phyloP scores from a whole-genome alignment of 2,888 invertebrate genomes.

The Blera fallax region DNA sequence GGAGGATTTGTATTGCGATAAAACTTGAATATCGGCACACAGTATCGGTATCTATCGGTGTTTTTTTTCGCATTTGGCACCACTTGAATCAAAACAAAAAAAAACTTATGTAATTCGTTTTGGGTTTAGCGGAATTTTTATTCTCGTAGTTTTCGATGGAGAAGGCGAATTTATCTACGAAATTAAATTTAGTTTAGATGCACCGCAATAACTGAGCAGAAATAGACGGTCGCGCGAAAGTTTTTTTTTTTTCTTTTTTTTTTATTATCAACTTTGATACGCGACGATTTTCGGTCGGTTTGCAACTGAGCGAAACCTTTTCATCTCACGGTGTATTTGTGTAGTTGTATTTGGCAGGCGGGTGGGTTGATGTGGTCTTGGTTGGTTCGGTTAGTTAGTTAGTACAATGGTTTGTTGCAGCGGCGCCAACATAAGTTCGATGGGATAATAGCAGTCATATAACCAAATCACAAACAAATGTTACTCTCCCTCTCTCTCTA shows the following conservation, averaged over 20 bases:
- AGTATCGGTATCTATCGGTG: slow-evolving; percentile 34
- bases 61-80: neutral
- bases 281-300: slow-evolving; percentile 59
- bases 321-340: slow-evolving; percentile 45
- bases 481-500: slow-evolving; percentile 3
- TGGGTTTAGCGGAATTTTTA: neutral
- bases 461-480: slow-evolving; percentile 42
- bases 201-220: neutral
- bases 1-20: neutral
- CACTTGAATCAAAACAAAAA: slow-evolving; percentile 45
- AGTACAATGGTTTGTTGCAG: slow-evolving; percentile 54
- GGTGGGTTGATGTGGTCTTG: slow-evolving; percentile 29
- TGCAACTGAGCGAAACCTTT: slow-evolving; percentile 62
- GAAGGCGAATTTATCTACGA: neutral
- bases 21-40: slow-evolving; percentile 29
- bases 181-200: neutral
- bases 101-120: slow-evolving; percentile 58
- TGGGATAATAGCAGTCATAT: slow-evolving; percentile 20
- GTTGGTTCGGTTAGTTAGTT: slow-evolving; percentile 38
- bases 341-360: slow-evolving; percentile 14
- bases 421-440: slow-evolving; percentile 59
- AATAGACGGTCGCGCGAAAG: slow-evolving; percentile 10
- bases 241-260: neutral
- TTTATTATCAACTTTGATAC: slow-evolving; percentile 37
- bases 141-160: neutral